Conservation (phyloP, 1,140 invertebrate genomes). For the Tetramorium alpestre region DNA sequence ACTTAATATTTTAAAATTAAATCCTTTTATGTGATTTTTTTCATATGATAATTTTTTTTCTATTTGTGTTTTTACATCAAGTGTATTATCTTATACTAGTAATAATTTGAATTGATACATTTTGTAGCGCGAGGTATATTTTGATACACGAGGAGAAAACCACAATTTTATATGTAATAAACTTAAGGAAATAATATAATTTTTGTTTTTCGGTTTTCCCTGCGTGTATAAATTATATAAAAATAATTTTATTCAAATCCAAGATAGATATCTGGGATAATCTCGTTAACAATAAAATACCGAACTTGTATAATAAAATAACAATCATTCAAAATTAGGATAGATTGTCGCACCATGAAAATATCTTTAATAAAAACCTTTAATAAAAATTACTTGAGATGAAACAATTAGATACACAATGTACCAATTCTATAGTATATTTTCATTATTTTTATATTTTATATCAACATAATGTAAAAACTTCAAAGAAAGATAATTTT, state of each 20-base stretch:
- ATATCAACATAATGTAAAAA: conserved; percentile 21
- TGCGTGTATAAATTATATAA: not conserved
- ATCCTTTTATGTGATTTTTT: not conserved
- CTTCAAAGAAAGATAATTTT: conserved; percentile 15
- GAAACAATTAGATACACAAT: conserved; percentile 70
- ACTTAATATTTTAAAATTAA: not conserved
- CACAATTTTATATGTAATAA: conserved; percentile 14
- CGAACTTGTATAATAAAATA: not conserved
- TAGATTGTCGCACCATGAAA: not conserved
- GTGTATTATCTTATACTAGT: conserved; percentile 17
- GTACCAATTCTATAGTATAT: conserved; percentile 58
- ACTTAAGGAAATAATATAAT: conserved; percentile 1
- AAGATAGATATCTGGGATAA: not conserved
- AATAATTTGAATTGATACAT: conserved; percentile 58
- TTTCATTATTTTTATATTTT: conserved; percentile 58
- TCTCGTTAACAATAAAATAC: not conserved
- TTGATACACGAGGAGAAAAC: conserved; percentile 22
- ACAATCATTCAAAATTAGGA: not conserved
- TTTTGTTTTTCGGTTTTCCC: not conserved
- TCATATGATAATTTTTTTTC: not conserved
- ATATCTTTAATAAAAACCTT: not conserved
- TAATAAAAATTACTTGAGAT: not conserved
- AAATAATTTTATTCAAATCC: not conserved
- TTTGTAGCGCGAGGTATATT: conserved; percentile 36
- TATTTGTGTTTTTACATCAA: conserved; percentile 15